Conservation (phyloP, 2,113 vertebrate genomes). For the Sylvicapra grimmia region DNA sequence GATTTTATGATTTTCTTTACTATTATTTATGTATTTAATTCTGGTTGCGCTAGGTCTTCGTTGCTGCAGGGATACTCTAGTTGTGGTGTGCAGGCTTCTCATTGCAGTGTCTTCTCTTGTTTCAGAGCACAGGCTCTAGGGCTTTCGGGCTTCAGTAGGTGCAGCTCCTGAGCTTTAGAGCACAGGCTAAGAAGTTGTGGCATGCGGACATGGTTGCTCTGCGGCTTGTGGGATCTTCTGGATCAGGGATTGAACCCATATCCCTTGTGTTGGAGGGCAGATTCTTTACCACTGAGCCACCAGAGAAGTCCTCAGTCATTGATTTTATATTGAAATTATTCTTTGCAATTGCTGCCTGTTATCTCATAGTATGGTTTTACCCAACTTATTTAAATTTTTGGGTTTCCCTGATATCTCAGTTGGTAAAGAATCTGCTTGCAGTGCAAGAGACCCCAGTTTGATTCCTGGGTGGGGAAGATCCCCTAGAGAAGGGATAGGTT, state of each 20-base stretch:
- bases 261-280: background rate
- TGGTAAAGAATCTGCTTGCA: background rate
- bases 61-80: background rate
- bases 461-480: background rate
- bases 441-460: background rate
- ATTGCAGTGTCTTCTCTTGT: background rate
- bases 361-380: background rate
- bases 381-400: background rate
- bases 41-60: background rate
- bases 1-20: background rate
- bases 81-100: background rate
- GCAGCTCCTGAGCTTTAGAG: background rate
- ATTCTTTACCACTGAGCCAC: background rate
- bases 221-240: background rate
- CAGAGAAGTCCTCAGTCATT: background rate
- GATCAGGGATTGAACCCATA: background rate
- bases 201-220: background rate
- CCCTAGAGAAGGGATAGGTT: background rate
- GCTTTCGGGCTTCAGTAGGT: background rate
- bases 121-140: background rate
- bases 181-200: background rate
- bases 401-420: background rate
- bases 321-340: background rate
- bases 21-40: background rate
- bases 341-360: background rate